These are phyloP conservation scores for Takifugu flavidus DNA, from an alignment of 2,113 vertebrate genomes.

Conservation along the genomic window DNA sequence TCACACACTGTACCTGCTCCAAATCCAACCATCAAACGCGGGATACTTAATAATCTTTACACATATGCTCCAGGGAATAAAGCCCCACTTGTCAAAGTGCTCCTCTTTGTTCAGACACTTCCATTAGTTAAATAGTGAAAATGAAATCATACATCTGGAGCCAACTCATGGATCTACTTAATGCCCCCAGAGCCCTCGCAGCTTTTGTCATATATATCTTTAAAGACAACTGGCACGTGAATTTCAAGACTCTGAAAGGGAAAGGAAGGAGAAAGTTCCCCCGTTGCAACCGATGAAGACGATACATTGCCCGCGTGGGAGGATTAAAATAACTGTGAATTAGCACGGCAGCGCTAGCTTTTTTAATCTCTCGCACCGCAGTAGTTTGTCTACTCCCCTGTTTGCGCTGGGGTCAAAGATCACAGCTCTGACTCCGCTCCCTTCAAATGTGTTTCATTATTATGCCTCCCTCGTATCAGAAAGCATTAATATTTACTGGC, in stretches of 20 bases:
- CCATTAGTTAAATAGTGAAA: constrained; percentile 39
- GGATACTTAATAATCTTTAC: constrained; percentile 43
- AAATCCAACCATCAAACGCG: constrained; percentile 36
- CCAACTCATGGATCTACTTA: constrained; percentile 14
- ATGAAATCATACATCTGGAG: constrained; percentile 35
- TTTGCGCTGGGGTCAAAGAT: background rate
- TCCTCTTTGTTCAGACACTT: constrained; percentile 30
- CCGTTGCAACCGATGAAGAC: too few species aligned
- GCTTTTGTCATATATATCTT: constrained; percentile 7
- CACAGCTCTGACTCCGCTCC: background rate
- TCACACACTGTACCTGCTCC: constrained; percentile 34
- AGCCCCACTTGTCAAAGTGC: constrained; percentile 33
- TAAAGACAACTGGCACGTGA: background rate
- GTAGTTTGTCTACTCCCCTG: background rate
- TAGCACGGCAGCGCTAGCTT: background rate
- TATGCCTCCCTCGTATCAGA: constrained; percentile 32
- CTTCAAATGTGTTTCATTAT: constrained; percentile 27
- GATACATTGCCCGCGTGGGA: too few species aligned
- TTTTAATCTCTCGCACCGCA: background rate
- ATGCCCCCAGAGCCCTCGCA: background rate
- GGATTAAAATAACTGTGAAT: constrained; percentile 14
- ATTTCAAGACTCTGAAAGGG: background rate
- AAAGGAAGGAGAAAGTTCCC: too few species aligned
- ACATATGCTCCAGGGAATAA: constrained; percentile 34
- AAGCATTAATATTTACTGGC: constrained; percentile 52